A percentile compares a stretch with the other conserved stretches of the same genome.
These are phyloP conservation scores for Charaxes varanes DNA, from an alignment of 1,140 invertebrate genomes.

Conservation along the genomic window DNA sequence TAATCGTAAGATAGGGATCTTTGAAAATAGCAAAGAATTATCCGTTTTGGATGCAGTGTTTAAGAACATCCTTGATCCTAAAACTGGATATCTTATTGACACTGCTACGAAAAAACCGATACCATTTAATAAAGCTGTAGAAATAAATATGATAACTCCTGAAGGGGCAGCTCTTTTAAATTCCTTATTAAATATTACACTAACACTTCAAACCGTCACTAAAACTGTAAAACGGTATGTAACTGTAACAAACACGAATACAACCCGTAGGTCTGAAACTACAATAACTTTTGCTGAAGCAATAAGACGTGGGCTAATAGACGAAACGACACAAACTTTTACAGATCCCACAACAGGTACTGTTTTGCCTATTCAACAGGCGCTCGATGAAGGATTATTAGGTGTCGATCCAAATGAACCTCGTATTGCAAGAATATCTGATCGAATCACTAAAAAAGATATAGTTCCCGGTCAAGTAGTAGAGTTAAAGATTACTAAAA, in stretches of 20 bases:
- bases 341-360: conserved; percentile 85
- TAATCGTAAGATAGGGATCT: conserved; percentile 86
- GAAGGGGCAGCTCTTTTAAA: conserved; percentile 90
- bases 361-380: conserved; percentile 87
- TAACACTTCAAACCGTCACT: conserved; percentile 89
- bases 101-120: conserved; percentile 83
- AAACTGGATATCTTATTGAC: conserved; percentile 90
- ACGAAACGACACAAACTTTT: conserved; percentile 86
- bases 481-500: conserved; percentile 71
- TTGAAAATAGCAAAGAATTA: conserved; percentile 83
- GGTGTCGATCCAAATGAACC: conserved; percentile 76
- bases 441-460: conserved; percentile 58
- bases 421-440: conserved; percentile 48
- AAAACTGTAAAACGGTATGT: conserved; percentile 87
- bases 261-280: conserved; percentile 75
- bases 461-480: conserved; percentile 64
- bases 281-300: conserved; percentile 86
- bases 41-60: conserved; percentile 90
- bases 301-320: conserved; percentile 84
- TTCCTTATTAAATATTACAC: conserved; percentile 87
- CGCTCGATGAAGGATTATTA: conserved; percentile 82
- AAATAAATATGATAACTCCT: conserved; percentile 86
- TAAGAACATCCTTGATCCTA: conserved; percentile 87
- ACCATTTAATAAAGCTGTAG: conserved; percentile 89
- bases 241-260: conserved; percentile 80